Evolutionary conservation across 2,888 invertebrate species (phyloP), one percentile per base, ranked within the genome.

Genomic region (Hipparchia sbordonii): DNA sequence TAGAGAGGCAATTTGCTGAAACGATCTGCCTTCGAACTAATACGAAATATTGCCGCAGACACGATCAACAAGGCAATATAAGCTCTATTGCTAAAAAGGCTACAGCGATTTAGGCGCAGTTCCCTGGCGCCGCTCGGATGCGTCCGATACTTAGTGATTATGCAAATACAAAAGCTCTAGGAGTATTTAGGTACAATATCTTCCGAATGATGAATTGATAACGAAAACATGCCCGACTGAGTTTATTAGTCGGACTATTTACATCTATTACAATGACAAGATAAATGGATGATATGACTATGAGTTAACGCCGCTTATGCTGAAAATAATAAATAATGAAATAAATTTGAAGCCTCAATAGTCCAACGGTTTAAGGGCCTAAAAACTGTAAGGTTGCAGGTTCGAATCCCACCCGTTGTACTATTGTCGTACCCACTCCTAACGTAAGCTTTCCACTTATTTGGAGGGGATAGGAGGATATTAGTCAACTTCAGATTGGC

Each of bases 1-100:
- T 87, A 89, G 89, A 90, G 87, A 87, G 89, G 88, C 85, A 88
- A 89, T 90, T 90, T 89, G 86, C 84, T 88, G 82, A 86, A 89
- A 89, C 85, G 85, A 83, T 85, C 86, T 82, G 85, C 85, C 84
- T 87, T 85, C 83, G 82, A 85, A 85, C 87, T 89, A 87, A 88
- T 87, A 83, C 87, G 81, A 86, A 89, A 86, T 89, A 89, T 87
- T 85, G 82, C 81, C 75, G 74, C 76, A 77, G 78, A 78, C 76
- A 65, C 62, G 72, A 65, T 76, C 79, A 82, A 78, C 79, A 74
- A 77, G 77, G 78, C 75, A 86, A 83, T 80, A 73, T 82, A 75
- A 72, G 72, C 84, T 77, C 74, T 85, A 85, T 82, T 72, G 71
- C 70, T 72, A 76, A 67, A 69, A 67, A 62, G 6, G 59, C 71